A percentile compares a stretch with the other conserved stretches of the same genome.
Conservation (phyloP, 2,797 vertebrate species). For the Setipinna tenuifilis region DNA sequence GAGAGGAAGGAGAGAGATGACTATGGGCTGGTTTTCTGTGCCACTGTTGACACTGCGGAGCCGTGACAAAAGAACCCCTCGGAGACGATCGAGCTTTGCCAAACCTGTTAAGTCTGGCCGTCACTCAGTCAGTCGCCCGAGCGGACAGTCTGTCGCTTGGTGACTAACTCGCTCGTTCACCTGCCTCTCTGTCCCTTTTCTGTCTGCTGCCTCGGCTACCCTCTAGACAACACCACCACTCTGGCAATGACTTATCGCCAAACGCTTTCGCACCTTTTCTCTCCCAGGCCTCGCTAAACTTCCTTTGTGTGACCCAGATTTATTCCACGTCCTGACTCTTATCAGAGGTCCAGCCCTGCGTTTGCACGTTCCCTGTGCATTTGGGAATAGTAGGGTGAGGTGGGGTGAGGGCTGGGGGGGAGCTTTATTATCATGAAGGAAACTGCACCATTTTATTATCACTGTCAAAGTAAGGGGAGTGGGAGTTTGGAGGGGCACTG, state of each 20-base stretch:
- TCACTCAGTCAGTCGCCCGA: neutral
- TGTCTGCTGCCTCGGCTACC: neutral
- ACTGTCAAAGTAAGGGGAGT: too few relatives aligned
- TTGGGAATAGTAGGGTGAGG: neutral
- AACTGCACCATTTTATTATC: too few relatives aligned
- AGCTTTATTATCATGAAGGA: too few relatives aligned
- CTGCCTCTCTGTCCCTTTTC: neutral
- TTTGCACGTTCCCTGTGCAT: slow-evolving; percentile 3
- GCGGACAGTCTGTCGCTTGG: neutral
- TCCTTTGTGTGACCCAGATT: slow-evolving; percentile 22
- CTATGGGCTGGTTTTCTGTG: neutral
- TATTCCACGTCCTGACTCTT: slow-evolving; percentile 22
- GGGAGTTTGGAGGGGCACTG: too few relatives aligned
- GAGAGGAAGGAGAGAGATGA: neutral
- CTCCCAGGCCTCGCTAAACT: neutral
- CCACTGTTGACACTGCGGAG: neutral
- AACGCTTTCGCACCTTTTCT: neutral
- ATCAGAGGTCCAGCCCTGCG: slow-evolving; percentile 18
- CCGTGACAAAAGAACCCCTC: neutral
- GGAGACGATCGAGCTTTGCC: neutral
- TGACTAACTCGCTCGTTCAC: neutral
- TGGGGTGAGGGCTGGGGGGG: neutral
- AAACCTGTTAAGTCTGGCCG: neutral
- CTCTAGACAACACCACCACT: neutral
- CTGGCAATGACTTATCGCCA: slow-evolving; percentile 17